phyloP scores from a whole-genome alignment of 1,140 invertebrate genomes.

The Neoseiulus cucumeris region DNA sequence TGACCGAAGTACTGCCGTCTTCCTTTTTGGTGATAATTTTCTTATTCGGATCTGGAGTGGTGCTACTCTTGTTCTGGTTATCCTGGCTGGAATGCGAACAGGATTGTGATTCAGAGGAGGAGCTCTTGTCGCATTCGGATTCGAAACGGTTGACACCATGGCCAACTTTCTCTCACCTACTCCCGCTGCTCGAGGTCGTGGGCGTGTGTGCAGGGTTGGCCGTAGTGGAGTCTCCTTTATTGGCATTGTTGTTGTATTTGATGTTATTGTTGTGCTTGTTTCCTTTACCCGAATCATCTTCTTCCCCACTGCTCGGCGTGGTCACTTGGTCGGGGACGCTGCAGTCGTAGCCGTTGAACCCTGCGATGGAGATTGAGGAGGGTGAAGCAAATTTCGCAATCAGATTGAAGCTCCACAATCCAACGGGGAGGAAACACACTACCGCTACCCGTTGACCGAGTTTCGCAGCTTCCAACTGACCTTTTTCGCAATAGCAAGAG shows the following conservation, averaged over 20 bases:
- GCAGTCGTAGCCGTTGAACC: too few relatives aligned
- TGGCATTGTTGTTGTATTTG: background rate
- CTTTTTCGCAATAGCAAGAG: constrained; percentile 67
- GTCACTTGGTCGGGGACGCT: too few relatives aligned
- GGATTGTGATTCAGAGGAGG: too few relatives aligned
- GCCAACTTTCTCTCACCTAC: background rate
- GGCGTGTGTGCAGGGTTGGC: constrained; percentile 8
- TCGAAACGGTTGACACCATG: too few relatives aligned
- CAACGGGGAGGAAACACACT: too few relatives aligned
- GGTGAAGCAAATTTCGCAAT: too few relatives aligned
- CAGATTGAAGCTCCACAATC: too few relatives aligned
- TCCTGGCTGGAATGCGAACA: background rate
- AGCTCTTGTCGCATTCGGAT: too few relatives aligned
- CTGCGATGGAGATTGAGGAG: too few relatives aligned
- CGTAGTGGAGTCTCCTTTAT: constrained; percentile 8
- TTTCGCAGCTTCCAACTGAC: constrained; percentile 59
- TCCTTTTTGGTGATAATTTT: constrained; percentile 2
- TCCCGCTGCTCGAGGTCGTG: background rate
- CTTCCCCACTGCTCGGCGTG: too few relatives aligned
- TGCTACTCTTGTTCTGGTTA: constrained; percentile 4
- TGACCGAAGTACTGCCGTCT: constrained; percentile 8
- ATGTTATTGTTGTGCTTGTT: background rate
- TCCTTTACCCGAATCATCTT: too few relatives aligned
- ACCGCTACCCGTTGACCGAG: background rate
- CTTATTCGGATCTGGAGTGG: background rate